phyloP scores from a whole-genome alignment of 2,797 vertebrate species.

The Aratinga solstitialis region DNA sequence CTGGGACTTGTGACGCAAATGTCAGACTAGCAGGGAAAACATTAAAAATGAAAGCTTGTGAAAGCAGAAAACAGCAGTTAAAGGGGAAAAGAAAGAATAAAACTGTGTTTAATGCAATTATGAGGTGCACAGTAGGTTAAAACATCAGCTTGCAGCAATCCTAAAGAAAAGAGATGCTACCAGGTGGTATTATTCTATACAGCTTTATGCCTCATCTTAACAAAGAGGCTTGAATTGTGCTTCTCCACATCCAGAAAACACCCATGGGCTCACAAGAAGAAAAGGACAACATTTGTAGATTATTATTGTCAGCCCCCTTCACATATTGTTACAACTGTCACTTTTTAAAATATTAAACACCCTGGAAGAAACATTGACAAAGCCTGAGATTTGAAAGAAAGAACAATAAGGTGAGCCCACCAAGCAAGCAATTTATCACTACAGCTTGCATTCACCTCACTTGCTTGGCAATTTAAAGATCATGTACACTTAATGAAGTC shows the following conservation, averaged over 20 bases:
- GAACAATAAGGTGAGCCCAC: not conserved
- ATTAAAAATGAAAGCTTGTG: not conserved
- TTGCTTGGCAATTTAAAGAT: conserved; percentile 38
- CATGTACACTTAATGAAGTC: not conserved
- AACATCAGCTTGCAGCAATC: not conserved
- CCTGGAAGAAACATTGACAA: conserved; percentile 41
- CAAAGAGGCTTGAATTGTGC: not conserved
- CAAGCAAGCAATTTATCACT: not conserved
- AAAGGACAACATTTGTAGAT: conserved; percentile 13
- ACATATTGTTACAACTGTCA: not conserved
- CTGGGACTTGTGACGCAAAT: not conserved
- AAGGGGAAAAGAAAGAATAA: not conserved
- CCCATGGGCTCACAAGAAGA: not conserved
- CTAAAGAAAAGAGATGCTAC: not conserved
- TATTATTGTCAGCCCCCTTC: not conserved
- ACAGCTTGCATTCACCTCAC: not conserved
- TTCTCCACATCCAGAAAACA: not conserved
- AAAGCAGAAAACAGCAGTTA: not conserved
- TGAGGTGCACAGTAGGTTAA: not conserved
- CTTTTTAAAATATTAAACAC: conserved; percentile 63
- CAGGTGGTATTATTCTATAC: not conserved
- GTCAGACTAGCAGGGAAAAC: not conserved
- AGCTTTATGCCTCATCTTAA: not conserved
- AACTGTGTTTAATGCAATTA: not conserved
- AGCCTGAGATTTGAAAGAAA: conserved; percentile 47